Percentiles rank a stretch among this genome's conserved stretches.
phyloP scores from a whole-genome alignment of 64 coral and sea anemone genomes.

The Acropora tenuis region DNA sequence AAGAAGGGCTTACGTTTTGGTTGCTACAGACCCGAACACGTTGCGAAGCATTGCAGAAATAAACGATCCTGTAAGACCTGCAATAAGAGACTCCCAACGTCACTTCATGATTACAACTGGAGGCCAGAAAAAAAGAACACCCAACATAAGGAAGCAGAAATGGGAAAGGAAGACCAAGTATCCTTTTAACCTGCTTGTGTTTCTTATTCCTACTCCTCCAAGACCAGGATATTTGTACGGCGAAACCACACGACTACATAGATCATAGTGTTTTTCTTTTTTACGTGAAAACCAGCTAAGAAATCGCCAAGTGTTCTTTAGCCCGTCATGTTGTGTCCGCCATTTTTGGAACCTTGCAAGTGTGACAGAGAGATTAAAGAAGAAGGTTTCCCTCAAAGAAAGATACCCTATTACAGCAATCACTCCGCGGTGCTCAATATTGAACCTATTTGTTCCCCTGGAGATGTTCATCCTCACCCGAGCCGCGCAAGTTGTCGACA shows the following conservation, averaged over 20 bases:
- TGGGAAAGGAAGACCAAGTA: not conserved
- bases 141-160: not conserved
- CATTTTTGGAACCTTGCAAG: not conserved
- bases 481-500: not conserved
- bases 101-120: conserved; percentile 34
- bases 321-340: no score
- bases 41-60: conserved; percentile 7
- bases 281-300: no score
- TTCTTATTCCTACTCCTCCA: no score
- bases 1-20: conserved; percentile 54
- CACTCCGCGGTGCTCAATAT: not conserved
- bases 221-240: no score
- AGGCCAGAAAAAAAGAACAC: not conserved
- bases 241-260: no score
- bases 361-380: not conserved
- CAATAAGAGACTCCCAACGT: conserved; percentile 35
- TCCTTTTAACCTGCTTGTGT: no score
- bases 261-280: no score
- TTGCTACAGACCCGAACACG: conserved; percentile 39
- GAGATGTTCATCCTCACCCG: not conserved
- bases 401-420: not conserved
- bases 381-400: not conserved
- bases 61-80: not conserved
- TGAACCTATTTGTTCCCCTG: not conserved
- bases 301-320: no score